A percentile compares a stretch with the other conserved stretches of the same genome.
phyloP scores from a whole-genome alignment of 92 coral and sea anemone genomes.

The Porites rus region DNA sequence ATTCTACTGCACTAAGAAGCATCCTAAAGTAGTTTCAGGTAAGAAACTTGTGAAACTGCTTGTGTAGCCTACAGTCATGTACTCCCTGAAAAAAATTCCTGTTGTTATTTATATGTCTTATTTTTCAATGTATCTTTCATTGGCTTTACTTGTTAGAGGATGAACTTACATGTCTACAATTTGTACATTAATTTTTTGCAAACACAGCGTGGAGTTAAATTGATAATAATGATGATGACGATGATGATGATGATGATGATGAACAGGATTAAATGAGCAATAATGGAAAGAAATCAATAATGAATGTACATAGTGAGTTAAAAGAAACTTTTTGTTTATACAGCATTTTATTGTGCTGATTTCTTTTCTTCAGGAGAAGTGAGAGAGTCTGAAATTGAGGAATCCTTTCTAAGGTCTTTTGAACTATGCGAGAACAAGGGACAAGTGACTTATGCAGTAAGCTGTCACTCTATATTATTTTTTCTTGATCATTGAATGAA shows the following conservation, averaged over 20 bases:
- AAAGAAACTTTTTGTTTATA: not conserved
- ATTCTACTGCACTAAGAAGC: constrained; percentile 88
- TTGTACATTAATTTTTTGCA: no score
- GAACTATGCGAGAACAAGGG: constrained; percentile 86
- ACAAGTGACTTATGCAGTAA: constrained; percentile 93
- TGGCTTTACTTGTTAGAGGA: no score
- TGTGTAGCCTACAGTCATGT: not conserved
- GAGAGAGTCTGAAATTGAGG: constrained; percentile 78
- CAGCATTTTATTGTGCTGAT: not conserved
- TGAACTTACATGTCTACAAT: no score
- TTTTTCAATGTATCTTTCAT: no score
- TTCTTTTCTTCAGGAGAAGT: constrained; percentile 67
- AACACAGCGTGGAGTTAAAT: no score
- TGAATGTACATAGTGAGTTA: no score
- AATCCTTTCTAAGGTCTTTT: constrained; percentile 83
- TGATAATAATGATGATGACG: no score
- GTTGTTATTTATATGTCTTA: no score
- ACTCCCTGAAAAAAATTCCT: not conserved
- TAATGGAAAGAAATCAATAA: no score
- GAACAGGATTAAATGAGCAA: no score
- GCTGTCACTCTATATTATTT: not conserved
- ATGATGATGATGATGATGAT: no score
- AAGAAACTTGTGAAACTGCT: not conserved
- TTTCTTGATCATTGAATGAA: no score
- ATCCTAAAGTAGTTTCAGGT: constrained; percentile 92